phyloP scores from a whole-genome alignment of 1,140 invertebrate genomes.

The Homalodisca vitripennis region DNA sequence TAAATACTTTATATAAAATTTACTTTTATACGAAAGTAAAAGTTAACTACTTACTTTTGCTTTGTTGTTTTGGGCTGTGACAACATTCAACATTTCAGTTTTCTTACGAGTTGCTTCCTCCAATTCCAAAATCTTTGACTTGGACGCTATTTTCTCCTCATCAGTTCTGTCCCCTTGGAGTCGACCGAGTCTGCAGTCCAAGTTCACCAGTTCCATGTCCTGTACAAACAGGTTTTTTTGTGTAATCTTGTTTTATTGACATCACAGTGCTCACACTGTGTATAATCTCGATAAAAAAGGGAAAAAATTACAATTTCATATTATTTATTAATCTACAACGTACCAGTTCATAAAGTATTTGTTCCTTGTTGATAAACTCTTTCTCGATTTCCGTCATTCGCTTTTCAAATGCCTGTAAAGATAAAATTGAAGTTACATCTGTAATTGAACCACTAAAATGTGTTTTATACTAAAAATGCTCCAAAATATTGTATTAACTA shows the following conservation, averaged over 20 bases:
- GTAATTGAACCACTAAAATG: not conserved
- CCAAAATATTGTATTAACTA: not conserved
- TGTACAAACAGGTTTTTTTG: not conserved
- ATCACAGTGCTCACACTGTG: not conserved
- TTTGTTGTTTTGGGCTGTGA: slow-evolving; percentile 23
- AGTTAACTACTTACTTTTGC: slow-evolving; percentile 9
- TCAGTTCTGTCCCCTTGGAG: slow-evolving; percentile 39
- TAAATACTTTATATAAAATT: no score
- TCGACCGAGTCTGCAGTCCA: slow-evolving; percentile 40
- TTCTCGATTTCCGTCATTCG: slow-evolving; percentile 39
- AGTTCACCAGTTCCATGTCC: slow-evolving; percentile 45
- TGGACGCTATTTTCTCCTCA: slow-evolving; percentile 47
- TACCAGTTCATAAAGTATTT: slow-evolving; percentile 47
- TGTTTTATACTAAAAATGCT: not conserved
- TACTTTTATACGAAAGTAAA: no score
- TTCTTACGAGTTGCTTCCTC: slow-evolving; percentile 48
- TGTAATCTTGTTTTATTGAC: not conserved
- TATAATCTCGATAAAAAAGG: not conserved
- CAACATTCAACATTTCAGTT: slow-evolving; percentile 40
- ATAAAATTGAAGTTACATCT: not conserved
- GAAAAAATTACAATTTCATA: not conserved
- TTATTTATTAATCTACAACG: not conserved
- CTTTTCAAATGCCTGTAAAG: slow-evolving; percentile 14
- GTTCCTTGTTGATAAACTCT: slow-evolving; percentile 46
- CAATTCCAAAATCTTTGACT: slow-evolving; percentile 50